Base-by-base conservation (phyloP, 1,140 invertebrate species). In the Paramacrobiotus metropolitanus region DNA sequence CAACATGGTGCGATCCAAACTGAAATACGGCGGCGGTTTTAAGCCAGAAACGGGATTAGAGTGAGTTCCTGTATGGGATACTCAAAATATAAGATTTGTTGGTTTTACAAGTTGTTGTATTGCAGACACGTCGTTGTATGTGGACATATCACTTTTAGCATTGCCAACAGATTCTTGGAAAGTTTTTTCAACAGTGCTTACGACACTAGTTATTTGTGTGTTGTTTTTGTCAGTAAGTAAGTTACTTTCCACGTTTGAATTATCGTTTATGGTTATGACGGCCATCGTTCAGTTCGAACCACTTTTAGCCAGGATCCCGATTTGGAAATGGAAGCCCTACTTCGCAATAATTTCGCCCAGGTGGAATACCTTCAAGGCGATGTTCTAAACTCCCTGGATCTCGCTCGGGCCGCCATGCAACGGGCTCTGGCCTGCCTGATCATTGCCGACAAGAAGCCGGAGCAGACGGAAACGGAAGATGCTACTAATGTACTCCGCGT, bases 401-500 rank as follows among this genome's bases (percentile, higher is more conserved):
- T 80, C 40, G 70, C 75, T 34, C 64, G 78, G 62, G 77, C 79
- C 1, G 75, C 76, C 68, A 77, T 96, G 65, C 89, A 94, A 71
- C 87, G 94, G 82, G 94, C 94, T 64, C 94, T 99, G 76, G 95
- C 94, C 64, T 98, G 94, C 77, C 79, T 99, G 68, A 90, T 97
- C 66, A 78, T 98, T 72, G 92, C 92, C 66, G 96, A 98, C 76
- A 96, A 96, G 76, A 95, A 96, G 76, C 96, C 92, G 75, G 87
- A 93, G 77, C 91, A 96, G 77, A 91, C 92, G n/a, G 92, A 97
- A 73, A 92, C 91, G 60, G 79, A 80, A 78, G 93, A 98, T 78
- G 92, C 92, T 64, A 91, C 91, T 60, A 98, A 97, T 75, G 97
- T 97, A 70, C 96, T 97, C 92, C 80, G 92, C 73, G 93, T 96